These are phyloP conservation scores for Butorides virescens DNA, from an alignment of 2,113 vertebrate species.

Conservation along the genomic window DNA sequence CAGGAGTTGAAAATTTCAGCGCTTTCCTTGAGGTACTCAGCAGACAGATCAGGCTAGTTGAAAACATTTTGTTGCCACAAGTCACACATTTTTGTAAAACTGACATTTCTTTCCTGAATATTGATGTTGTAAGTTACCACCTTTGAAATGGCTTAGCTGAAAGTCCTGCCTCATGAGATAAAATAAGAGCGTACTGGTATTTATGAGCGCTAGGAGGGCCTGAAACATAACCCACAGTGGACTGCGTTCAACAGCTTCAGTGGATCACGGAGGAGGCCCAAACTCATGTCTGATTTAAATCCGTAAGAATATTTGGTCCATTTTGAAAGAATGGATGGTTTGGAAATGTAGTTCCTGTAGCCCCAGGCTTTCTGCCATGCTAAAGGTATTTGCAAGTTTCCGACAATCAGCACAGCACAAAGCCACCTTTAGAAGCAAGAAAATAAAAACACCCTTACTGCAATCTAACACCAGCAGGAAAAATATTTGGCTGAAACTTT, in stretches of 20 bases:
- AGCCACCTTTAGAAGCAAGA: constrained; percentile 29
- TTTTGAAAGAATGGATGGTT: constrained; percentile 1
- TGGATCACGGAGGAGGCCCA: not conserved
- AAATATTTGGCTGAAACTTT: constrained; percentile 44
- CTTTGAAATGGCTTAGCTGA: not conserved
- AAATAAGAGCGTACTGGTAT: not conserved
- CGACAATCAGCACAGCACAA: not conserved
- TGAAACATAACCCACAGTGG: not conserved
- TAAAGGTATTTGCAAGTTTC: constrained; percentile 13
- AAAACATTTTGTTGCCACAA: not conserved
- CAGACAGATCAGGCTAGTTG: not conserved
- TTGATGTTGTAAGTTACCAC: not conserved
- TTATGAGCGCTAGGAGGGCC: not conserved
- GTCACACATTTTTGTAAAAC: not conserved
- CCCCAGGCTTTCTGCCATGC: not conserved
- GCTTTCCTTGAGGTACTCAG: not conserved
- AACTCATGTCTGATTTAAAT: not conserved
- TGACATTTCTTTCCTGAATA: not conserved
- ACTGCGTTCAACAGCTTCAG: not conserved
- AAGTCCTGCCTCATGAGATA: not conserved
- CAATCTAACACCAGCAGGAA: not conserved
- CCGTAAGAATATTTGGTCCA: constrained; percentile 17
- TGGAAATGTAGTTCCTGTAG: constrained; percentile 8
- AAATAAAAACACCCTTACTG: constrained; percentile 20
- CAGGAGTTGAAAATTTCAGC: not conserved